Percentiles rank a stretch among this genome's conserved stretches.
Evolutionary conservation across 92 coral and sea anemone genomes (phyloP).

Genomic region (Parazoanthus swiftii): DNA sequence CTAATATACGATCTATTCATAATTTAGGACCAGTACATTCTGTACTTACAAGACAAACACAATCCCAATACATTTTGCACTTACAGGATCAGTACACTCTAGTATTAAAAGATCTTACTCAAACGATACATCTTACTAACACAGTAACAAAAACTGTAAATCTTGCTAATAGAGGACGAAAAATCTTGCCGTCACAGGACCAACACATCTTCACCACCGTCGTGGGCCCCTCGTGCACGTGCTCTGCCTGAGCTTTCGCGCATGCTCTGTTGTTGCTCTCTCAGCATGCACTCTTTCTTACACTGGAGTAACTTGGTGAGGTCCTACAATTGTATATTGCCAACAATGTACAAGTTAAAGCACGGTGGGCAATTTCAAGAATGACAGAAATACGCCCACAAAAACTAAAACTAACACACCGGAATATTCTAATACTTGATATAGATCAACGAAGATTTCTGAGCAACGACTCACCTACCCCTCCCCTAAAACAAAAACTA

Average conservation of each 20-base stretch:
- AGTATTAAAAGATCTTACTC: too few relatives aligned
- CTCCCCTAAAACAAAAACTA: too few relatives aligned
- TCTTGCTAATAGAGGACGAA: too few relatives aligned
- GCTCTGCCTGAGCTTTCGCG: constrained; percentile 40
- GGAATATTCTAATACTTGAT: too few relatives aligned
- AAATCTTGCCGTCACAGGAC: constrained; percentile 57
- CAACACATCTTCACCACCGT: constrained; percentile 78
- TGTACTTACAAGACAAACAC: not conserved
- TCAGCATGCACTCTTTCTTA: constrained; percentile 79
- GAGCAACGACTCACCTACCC: too few relatives aligned
- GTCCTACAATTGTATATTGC: constrained; percentile 58
- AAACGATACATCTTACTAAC: not conserved
- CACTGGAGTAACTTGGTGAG: constrained; percentile 89
- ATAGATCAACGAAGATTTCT: too few relatives aligned
- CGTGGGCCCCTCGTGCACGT: constrained; percentile 58
- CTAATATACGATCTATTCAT: not conserved
- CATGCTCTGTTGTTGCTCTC: constrained; percentile 55
- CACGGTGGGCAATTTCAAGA: too few relatives aligned
- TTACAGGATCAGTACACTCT: not conserved
- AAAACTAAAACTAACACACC: too few relatives aligned
- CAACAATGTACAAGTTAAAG: not conserved
- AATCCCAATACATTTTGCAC: not conserved
- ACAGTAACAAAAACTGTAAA: not conserved
- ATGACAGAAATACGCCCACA: too few relatives aligned
- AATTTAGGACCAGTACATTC: too few relatives aligned